These are phyloP conservation scores for Holcopasites calliopsidis DNA, from an alignment of 1,140 invertebrate genomes.

Conservation along the genomic window DNA sequence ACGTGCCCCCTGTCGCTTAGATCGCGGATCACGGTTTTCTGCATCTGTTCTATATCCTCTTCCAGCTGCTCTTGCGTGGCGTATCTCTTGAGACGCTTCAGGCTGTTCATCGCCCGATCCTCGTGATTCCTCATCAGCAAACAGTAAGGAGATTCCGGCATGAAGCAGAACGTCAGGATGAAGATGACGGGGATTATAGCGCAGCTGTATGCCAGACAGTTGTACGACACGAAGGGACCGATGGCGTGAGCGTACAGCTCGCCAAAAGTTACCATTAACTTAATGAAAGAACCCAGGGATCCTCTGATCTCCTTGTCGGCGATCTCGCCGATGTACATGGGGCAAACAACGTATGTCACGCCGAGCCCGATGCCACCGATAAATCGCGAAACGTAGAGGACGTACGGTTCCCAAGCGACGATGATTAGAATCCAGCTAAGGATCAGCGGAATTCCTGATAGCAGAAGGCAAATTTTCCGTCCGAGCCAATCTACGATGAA, in stretches of 20 bases:
- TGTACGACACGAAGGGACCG: slow-evolving; percentile 82
- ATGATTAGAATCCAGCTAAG: slow-evolving; percentile 80
- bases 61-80: slow-evolving; percentile 60
- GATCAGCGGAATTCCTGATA: slow-evolving; percentile 78
- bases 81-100: slow-evolving; percentile 76
- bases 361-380: slow-evolving; percentile 80
- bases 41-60: slow-evolving; percentile 73
- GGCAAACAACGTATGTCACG: slow-evolving; percentile 79
- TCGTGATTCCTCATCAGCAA: slow-evolving; percentile 69
- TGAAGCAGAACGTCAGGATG: slow-evolving; percentile 83
- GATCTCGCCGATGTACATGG: slow-evolving; percentile 87
- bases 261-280: slow-evolving; percentile 85
- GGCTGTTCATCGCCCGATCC: slow-evolving; percentile 73
- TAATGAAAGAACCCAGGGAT: slow-evolving; percentile 84
- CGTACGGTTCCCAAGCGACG: slow-evolving; percentile 62
- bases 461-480: slow-evolving; percentile 76
- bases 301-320: slow-evolving; percentile 85
- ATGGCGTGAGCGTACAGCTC: slow-evolving; percentile 80
- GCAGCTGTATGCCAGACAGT: slow-evolving; percentile 78
- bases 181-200: slow-evolving; percentile 81
- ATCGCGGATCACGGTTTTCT: slow-evolving; percentile 70
- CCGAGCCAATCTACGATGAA: slow-evolving; percentile 82
- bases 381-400: slow-evolving; percentile 79
- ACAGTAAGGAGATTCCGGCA: slow-evolving; percentile 86
- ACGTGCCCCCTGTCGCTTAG: slow-evolving; percentile 69